Percentiles rank a stretch among this genome's conserved stretches.
Conservation (phyloP, 1,140 invertebrate species). For the Eriosoma lanigerum region DNA sequence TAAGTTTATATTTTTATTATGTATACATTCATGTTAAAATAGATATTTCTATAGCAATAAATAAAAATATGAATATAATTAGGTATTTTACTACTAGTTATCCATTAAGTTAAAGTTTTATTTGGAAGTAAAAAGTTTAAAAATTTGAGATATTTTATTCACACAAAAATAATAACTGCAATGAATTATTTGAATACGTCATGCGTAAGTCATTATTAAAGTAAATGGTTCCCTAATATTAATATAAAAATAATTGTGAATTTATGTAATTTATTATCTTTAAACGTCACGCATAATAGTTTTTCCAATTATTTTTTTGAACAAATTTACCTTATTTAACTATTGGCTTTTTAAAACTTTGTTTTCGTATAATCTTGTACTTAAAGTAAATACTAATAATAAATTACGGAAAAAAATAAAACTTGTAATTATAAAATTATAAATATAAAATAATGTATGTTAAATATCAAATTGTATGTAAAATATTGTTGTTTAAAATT, state of each 20-base stretch:
- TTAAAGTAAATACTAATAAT: too few relatives aligned
- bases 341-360: too few relatives aligned
- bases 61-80: too few relatives aligned
- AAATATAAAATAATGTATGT: too few relatives aligned
- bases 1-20: too few relatives aligned
- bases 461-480: too few relatives aligned
- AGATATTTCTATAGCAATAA: too few relatives aligned
- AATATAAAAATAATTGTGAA: neutral
- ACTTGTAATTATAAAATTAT: too few relatives aligned
- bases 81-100: neutral
- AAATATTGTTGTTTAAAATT: too few relatives aligned
- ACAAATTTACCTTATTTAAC: neutral
- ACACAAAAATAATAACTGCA: neutral
- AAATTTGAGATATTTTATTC: slow-evolving; percentile 16
- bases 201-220: neutral
- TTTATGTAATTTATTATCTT: neutral
- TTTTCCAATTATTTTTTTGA: neutral
- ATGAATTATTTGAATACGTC: slow-evolving; percentile 12
- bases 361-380: too few relatives aligned
- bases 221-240: neutral
- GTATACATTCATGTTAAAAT: too few relatives aligned
- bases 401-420: too few relatives aligned
- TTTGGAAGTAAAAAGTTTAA: slow-evolving; percentile 6
- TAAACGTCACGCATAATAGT: slow-evolving; percentile 2
- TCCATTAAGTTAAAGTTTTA: neutral